Conservation (phyloP, 2,113 vertebrate genomes). For the Thalassoma bifasciatum region DNA sequence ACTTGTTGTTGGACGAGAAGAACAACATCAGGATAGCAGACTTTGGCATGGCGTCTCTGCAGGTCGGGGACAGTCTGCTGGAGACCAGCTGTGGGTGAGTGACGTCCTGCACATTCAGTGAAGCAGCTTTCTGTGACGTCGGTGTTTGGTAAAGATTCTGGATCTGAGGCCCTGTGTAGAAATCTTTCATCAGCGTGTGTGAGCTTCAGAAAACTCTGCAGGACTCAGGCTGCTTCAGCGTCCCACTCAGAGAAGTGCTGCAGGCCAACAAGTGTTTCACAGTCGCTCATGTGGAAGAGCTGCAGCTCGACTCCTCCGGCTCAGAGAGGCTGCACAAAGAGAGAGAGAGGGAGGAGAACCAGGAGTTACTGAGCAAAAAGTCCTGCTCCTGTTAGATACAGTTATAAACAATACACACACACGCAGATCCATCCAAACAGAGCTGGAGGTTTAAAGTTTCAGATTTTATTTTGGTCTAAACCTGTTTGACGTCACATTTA, state of each 20-base stretch:
- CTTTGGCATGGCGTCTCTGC: conserved; percentile 99
- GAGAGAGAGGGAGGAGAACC: neutral
- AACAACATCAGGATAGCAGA: conserved; percentile 99
- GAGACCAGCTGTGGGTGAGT: conserved; percentile 99
- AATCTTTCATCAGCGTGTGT: neutral
- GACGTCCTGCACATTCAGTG: too few relatives aligned
- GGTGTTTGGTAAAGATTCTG: neutral
- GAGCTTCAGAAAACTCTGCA: neutral
- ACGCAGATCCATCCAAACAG: too few relatives aligned
- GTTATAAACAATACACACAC: too few relatives aligned
- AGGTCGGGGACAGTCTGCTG: conserved; percentile 98
- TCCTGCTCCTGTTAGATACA: neutral
- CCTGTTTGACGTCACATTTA: too few relatives aligned
- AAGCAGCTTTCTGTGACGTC: too few relatives aligned
- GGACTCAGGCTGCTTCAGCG: neutral
- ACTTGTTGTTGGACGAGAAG: conserved; percentile 96
- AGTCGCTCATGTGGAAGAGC: conserved; percentile 15
- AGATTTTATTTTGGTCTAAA: too few relatives aligned
- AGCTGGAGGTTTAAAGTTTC: too few relatives aligned
- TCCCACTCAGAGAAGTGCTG: neutral
- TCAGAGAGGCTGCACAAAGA: conserved; percentile 11
- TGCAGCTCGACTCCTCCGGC: neutral
- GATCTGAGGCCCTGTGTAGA: neutral
- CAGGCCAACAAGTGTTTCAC: conserved; percentile 9
- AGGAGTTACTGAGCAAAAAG: neutral